Conservation (phyloP, 2,888 invertebrate genomes). For the Podotricha telesiphe region DNA sequence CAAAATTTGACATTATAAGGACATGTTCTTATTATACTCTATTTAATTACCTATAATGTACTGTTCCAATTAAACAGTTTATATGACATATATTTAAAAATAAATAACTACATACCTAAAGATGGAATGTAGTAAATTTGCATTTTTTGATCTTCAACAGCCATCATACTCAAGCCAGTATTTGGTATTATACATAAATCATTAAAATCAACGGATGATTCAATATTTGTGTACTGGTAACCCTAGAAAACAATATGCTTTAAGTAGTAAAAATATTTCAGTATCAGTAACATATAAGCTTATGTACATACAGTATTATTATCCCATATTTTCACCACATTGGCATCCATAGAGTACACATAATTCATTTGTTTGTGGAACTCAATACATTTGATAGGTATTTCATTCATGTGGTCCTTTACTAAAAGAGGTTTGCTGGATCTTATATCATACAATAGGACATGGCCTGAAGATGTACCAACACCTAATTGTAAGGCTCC, state of each 20-base stretch:
- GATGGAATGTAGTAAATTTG: slow-evolving; percentile 96
- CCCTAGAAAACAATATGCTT: slow-evolving; percentile 84
- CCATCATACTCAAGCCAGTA: slow-evolving; percentile 95
- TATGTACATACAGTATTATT: slow-evolving; percentile 87
- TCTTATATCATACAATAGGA: slow-evolving; percentile 96
- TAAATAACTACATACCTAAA: slow-evolving; percentile 73
- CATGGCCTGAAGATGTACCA: slow-evolving; percentile 97
- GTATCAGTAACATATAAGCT: background rate
- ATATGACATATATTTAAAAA: background rate
- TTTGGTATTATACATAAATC: slow-evolving; percentile 95
- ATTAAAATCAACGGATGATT: slow-evolving; percentile 93
- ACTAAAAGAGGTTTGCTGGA: slow-evolving; percentile 93
- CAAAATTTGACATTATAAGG: too few relatives aligned
- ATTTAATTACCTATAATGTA: too few relatives aligned
- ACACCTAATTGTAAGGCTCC: slow-evolving; percentile 91
- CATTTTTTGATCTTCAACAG: slow-evolving; percentile 97
- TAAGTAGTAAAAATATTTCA: background rate
- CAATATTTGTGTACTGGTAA: slow-evolving; percentile 96
- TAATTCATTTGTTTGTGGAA: slow-evolving; percentile 92
- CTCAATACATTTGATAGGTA: slow-evolving; percentile 94
- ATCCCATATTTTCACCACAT: slow-evolving; percentile 96
- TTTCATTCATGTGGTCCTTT: slow-evolving; percentile 97
- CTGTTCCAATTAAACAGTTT: background rate
- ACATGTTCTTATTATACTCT: too few relatives aligned
- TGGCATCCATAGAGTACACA: slow-evolving; percentile 94